Evolutionary conservation across 2,888 invertebrate species (phyloP).

Genomic region (Pheosia tremula): DNA sequence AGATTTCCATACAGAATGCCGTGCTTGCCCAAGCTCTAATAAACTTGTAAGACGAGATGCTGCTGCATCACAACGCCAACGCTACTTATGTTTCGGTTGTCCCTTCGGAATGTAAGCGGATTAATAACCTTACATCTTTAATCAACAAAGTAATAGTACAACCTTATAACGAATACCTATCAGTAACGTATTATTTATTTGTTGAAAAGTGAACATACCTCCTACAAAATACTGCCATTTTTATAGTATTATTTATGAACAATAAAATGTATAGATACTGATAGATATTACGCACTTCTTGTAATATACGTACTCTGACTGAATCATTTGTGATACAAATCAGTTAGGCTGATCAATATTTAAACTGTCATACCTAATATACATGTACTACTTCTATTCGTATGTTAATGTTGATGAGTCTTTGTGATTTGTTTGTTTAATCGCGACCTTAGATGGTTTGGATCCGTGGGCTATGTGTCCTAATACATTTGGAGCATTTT

Average conservation of each 20-base stretch:
- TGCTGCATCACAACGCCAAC: not conserved
- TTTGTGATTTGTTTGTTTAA: slow-evolving; percentile 18
- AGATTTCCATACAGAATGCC: not conserved
- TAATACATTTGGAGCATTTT: slow-evolving; percentile 36
- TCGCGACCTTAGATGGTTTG: slow-evolving; percentile 18
- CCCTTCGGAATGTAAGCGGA: not conserved
- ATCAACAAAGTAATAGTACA: not conserved
- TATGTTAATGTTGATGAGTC: slow-evolving; percentile 28
- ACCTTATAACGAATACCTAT: slow-evolving; percentile 1
- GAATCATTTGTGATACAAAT: slow-evolving; percentile 14
- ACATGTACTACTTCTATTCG: slow-evolving; percentile 27
- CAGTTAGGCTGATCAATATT: slow-evolving; percentile 24
- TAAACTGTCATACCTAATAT: slow-evolving; percentile 12
- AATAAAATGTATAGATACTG: slow-evolving; percentile 29
- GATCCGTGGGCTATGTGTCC: slow-evolving; percentile 24
- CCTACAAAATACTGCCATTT: slow-evolving; percentile 37
- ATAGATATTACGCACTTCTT: slow-evolving; percentile 21
- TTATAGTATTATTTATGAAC: slow-evolving; percentile 23
- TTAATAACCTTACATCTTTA: not conserved
- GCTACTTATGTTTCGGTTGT: not conserved
- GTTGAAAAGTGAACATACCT: slow-evolving; percentile 30
- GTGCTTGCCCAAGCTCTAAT: not conserved
- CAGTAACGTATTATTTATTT: slow-evolving; percentile 29
- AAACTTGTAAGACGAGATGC: not conserved
- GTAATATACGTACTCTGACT: slow-evolving; percentile 13